Base-by-base conservation (phyloP, 2,888 invertebrate genomes). In the Drosophila kambysellisi region DNA sequence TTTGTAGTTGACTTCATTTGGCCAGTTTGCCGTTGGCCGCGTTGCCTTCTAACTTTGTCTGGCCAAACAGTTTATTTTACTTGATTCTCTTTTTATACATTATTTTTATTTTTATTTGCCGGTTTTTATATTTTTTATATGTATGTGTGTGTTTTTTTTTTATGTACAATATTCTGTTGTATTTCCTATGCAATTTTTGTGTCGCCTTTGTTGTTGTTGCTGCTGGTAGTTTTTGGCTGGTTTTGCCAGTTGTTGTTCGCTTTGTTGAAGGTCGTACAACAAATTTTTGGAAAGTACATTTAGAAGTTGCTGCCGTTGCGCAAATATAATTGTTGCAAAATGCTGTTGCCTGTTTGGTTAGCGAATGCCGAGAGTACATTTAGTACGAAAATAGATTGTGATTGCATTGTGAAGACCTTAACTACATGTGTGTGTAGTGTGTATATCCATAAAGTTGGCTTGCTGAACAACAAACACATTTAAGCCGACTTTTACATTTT, bases 221-320 rank as follows among this genome's bases (percentile, higher is more conserved):
- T 25, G 43, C 51, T 25, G 60, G 56, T 52, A 50, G 63, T 37
- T 75, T 79, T 73, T 75, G 61, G 59, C 73, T 72, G 76, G 79
- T 82, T 83, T 77, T 65, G 73, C 77, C 71, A 74, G 77, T 74
- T 72, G 80, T 39, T 63, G 53, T 69, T 66, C 57, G 53, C 71
- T 76, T 76, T 62, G 73, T 61, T 79, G 88, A 85, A 88, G 86
- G 88, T 87, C 88, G 85, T 46, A 48, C 58, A 74, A 68, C 74
- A 67, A 73, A 70, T 74, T 85, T 85, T 88, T 82, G 83, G 83
- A 86, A 86, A 86, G 86, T 88, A 77, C 74, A 83, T 85, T 86
- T 80, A 82, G 80, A 74, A 87, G 84, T 85, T 85, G 71, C 60
- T 62, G 52, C 62, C 73, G 66, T 77, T 78, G 78, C 70, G 67